Conservation (phyloP, 2,888 invertebrate genomes). For the Harpalus rufipes region DNA sequence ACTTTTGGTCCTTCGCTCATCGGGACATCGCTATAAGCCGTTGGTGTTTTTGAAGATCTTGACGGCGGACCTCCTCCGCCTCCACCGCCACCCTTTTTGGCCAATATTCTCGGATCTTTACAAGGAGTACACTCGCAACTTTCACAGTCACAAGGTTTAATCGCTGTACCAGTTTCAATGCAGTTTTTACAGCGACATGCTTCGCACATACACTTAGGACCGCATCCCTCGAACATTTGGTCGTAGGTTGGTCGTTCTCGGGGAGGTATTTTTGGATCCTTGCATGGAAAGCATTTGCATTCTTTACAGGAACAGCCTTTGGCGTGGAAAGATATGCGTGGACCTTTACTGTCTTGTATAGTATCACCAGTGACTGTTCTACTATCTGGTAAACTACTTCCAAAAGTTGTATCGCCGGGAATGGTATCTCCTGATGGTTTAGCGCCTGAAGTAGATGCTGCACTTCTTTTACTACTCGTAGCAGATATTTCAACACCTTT, state of each 20-base stretch:
- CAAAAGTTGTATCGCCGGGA: too few species aligned
- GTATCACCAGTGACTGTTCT: background rate
- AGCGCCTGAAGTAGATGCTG: background rate
- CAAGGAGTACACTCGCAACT: slow-evolving; percentile 57
- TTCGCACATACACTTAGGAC: slow-evolving; percentile 36
- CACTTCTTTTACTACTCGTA: background rate
- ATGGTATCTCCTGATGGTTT: background rate
- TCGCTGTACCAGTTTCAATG: slow-evolving; percentile 30
- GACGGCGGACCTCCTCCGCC: too few species aligned
- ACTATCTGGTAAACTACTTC: background rate
- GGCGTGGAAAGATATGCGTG: background rate
- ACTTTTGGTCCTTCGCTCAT: too few species aligned
- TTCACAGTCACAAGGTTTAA: slow-evolving; percentile 47
- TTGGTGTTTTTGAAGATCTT: too few species aligned
- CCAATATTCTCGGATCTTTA: slow-evolving; percentile 42
- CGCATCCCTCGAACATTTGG: background rate
- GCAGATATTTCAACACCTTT: background rate
- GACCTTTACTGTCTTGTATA: background rate
- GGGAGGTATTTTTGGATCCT: slow-evolving; percentile 45
- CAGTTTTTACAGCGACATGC: slow-evolving; percentile 53
- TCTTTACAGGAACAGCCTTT: slow-evolving; percentile 38
- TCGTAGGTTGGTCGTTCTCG: slow-evolving; percentile 5
- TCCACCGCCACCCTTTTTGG: background rate
- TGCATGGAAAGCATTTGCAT: slow-evolving; percentile 61
- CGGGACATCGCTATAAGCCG: too few species aligned